phyloP scores from a whole-genome alignment of 2,113 vertebrate genomes.

The Circaetus cinerascens region DNA sequence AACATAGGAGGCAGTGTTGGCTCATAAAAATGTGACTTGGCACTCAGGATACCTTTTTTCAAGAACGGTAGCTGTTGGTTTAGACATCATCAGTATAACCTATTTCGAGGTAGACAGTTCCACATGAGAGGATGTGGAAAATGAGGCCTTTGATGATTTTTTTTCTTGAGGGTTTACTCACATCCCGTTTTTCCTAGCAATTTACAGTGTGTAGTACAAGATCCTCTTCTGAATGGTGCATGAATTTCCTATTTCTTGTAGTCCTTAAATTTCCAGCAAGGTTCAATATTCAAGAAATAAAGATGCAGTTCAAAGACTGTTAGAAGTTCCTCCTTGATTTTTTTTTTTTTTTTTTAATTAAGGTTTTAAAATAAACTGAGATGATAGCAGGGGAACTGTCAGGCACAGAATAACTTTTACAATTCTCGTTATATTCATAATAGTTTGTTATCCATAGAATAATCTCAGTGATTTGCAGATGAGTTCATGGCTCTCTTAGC shows the following conservation, averaged over 20 bases:
- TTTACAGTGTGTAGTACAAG: background rate
- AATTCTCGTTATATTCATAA: background rate
- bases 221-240: background rate
- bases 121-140: background rate
- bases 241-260: background rate
- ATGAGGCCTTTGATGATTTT: background rate
- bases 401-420: background rate
- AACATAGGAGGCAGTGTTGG: slow-evolving; percentile 18
- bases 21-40: background rate
- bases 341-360: background rate
- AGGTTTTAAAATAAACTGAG: background rate
- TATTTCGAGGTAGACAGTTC: background rate
- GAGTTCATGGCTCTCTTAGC: background rate
- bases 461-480: background rate
- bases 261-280: background rate
- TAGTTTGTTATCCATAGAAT: background rate
- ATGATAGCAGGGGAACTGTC: background rate
- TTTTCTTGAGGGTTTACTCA: background rate
- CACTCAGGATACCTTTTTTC: background rate
- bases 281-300: background rate
- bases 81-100: background rate
- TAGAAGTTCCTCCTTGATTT: background rate
- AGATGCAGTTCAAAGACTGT: background rate
- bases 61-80: background rate
- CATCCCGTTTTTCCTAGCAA: background rate